Base-by-base conservation (phyloP, 2,888 invertebrate species). In the Cybosia mesomella region DNA sequence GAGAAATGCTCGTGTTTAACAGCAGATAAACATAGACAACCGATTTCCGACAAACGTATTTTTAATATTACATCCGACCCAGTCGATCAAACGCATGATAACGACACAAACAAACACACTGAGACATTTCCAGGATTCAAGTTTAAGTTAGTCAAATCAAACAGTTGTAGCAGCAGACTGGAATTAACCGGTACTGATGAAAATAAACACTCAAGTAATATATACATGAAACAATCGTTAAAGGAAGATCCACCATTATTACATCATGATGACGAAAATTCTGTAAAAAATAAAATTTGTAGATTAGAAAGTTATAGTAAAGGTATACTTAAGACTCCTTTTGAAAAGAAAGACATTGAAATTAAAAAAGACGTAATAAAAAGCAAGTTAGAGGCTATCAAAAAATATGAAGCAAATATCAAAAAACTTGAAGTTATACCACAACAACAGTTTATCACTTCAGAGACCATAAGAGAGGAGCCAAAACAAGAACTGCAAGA, bases 91-190 rank as follows among this genome's bases (percentile, higher is more conserved):
- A 87, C 76, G 67, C 87, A 87, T 79, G 91, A 92, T 55, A 88
- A 84, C 77, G 86, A 78, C 68, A 88, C 84, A 77, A 86, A 78
- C 67, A 90, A 88, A 79, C 85, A 88, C n/a, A 79, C 81, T 11
- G 95, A 95, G 15, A 87, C 85, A 54, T 96, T 96, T 85, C 94
- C 95, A 86, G 97, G 97, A 65, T 96, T 98, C 66, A 98, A 97
- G 88, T 98, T 98, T 87, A 97, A 97, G 85, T 91, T 98, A 75
- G 96, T 98, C 1, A 98, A 98, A 92, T 98, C 98, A 39, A 98
- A 98, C 85, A 98, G 98, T 78, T 98, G 98, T 87, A 98, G 97
- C 85, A 98, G 98, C 86, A 96, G 98, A 39, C 91, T 98, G 64
- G 98, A 98, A 86, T 89, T 98, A 66, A 96, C 97, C 0, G 98